Percentiles rank a stretch among this genome's conserved stretches.
Conservation (phyloP, 2,113 vertebrate genomes). For the Orcinus orca region DNA sequence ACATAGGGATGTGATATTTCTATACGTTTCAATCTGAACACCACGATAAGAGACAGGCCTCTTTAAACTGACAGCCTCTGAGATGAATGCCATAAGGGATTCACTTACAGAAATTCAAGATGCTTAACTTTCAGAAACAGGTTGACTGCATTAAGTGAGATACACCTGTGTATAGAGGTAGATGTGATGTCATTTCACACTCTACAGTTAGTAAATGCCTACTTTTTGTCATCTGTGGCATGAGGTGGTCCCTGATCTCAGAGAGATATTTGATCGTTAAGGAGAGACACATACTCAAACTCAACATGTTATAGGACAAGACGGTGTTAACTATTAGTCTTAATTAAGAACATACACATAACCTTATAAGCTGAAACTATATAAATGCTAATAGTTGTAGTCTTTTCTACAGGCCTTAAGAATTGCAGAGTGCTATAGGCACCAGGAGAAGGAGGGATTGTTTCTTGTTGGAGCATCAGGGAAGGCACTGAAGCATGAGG, state of each 20-base stretch:
- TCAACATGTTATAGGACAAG: background rate
- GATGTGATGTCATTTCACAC: background rate
- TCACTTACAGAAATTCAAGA: background rate
- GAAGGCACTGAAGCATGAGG: background rate
- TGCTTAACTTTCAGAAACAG: slow-evolving; percentile 28
- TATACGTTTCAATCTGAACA: background rate
- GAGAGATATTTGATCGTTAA: background rate
- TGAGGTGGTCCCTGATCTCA: background rate
- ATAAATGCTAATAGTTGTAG: background rate
- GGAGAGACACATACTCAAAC: background rate
- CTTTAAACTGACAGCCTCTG: background rate
- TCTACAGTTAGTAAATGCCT: background rate
- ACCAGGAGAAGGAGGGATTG: background rate
- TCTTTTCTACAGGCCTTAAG: background rate
- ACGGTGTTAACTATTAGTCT: background rate
- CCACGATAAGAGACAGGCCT: background rate
- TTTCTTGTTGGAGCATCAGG: background rate
- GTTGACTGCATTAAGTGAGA: background rate
- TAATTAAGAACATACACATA: background rate
- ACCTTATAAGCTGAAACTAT: background rate
- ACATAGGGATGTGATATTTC: background rate
- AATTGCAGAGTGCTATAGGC: background rate
- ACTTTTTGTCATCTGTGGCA: background rate
- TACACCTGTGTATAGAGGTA: background rate
- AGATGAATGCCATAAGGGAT: background rate